Base-by-base conservation (phyloP, 2,888 invertebrate genomes). In the Dicycla oo region DNA sequence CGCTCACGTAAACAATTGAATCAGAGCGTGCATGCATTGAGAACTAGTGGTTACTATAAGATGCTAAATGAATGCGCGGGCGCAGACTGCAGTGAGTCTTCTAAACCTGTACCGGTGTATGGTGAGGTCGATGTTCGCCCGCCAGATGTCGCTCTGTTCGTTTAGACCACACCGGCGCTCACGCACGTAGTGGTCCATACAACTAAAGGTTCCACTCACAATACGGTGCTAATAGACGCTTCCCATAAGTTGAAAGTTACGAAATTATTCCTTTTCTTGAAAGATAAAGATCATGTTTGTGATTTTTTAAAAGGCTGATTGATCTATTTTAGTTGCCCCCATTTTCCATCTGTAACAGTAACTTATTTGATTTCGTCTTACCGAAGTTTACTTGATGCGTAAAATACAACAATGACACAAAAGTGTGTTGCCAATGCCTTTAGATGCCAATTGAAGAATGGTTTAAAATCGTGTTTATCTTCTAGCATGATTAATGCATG, bases 51-150 rank as follows among this genome's bases (percentile, higher is more conserved):
- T 79, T 76, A 82, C 78, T 82, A 75, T 73, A 73, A 73, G 83
- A 83, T 85, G 86, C 72, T 82, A 80, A 81, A 81, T 81, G 76
- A 85, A 81, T 79, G 86, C 83, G 84, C 79, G 60, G 65, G 81
- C 78, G 82, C 87, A 86, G 86, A 86, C 87, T 89, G 89, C 87
- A 86, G 72, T 60, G 85, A 83, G 86, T 84, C 84, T 82, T 73
- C 72, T 73, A 82, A 83, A 82, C 82, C 82, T 81, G 81, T 77
- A 81, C 75, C 73, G 76, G 66, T 70, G 40, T 56, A 74, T 30
- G 75, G 76, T 67, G 82, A 80, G 92, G 92, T 93, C 92, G 91
- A 85, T 86, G 92, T 82, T 85, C 92, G 91, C 84, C 86, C 88
- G 79, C 90, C 92, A 92, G 91, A 91, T 92, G 91, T 88, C 88